Base-by-base conservation (phyloP, 2,888 invertebrate species). In the Nysson spinosus region DNA sequence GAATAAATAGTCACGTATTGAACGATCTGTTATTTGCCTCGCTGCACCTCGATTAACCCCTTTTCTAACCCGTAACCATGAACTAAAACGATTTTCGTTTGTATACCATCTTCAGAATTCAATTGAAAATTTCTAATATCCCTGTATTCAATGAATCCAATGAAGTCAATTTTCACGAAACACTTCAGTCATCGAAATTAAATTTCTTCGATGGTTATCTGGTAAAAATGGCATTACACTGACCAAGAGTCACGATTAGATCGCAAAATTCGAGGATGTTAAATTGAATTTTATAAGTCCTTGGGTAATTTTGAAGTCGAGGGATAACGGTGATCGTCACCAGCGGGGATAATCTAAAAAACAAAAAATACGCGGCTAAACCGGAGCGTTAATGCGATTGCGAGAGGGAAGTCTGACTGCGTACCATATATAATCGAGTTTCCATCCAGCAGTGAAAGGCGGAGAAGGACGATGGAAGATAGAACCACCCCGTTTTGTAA, bases 401-500 rank as follows among this genome's bases (percentile, higher is more conserved):
- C 75, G 55, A 65, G 68, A 63, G 75, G 75, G 66, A 69, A 40
- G 52, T 57, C 35, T 14, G 66, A 55, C 52, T 44, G 69, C 54
- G 62, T 60, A 28, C 68, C 69, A 72, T 69, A 65, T 77, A 76
- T 78, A 80, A 80, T 80, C 76, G 77, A 71, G 72, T 77, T 79
- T 73, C 65, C 75, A 76, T 80, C 67, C 69, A 52, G 52, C 49
- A 9, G 42, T 19, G 50, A 17, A 52, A 63, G 70, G 46, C 55
- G 51, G 50, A 69, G 30, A 44, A 55, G 60, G 62, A 40, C 22
- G 20, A 11, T 22, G 40, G 26, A 19, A 28, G 32, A 32, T 56
- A 37, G 60, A 40, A 35, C 61, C 50, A 39, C 70, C 63, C 64
- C 64, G 66, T 73, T 83, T 81, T 82, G 85, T 85, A 85, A 86